Conservation (phyloP, 2,888 invertebrate species). For the Perithous albicinctus region DNA sequence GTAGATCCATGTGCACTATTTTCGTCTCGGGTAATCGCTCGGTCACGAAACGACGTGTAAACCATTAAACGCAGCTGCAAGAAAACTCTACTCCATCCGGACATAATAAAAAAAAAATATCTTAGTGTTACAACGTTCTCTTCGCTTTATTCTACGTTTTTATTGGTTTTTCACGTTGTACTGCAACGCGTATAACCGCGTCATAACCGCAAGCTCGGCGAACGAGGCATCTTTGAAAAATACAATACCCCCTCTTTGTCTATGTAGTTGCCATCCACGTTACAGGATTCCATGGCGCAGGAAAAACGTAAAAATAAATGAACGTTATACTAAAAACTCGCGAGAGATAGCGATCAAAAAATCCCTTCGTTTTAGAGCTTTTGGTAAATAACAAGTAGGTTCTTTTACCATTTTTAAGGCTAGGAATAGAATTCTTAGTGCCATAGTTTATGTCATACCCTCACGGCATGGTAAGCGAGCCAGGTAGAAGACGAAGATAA, state of each 20-base stretch:
- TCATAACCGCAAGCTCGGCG: slow-evolving; percentile 3
- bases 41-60: slow-evolving; percentile 1
- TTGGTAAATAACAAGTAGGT: slow-evolving; percentile 39
- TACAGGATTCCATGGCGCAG: slow-evolving; percentile 10
- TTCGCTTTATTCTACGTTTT: background rate
- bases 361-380: slow-evolving; percentile 48
- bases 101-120: background rate
- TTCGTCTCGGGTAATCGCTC: slow-evolving; percentile 14
- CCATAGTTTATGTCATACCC: slow-evolving; percentile 40
- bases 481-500: background rate
- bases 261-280: slow-evolving; percentile 5
- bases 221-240: slow-evolving; percentile 23
- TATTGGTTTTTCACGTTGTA: background rate
- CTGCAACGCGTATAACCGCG: background rate
- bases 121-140: background rate
- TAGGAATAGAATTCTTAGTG: slow-evolving; percentile 4
- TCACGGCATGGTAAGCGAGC: slow-evolving; percentile 28
- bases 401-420: slow-evolving; percentile 39
- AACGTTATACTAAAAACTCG: slow-evolving; percentile 39
- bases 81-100: slow-evolving; percentile 18
- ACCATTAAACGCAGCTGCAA: slow-evolving; percentile 1
- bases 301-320: slow-evolving; percentile 42
- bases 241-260: background rate
- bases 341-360: slow-evolving; percentile 52
- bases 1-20: background rate